phyloP scores from a whole-genome alignment of 2,113 vertebrate species.

The Rhineura floridana region DNA sequence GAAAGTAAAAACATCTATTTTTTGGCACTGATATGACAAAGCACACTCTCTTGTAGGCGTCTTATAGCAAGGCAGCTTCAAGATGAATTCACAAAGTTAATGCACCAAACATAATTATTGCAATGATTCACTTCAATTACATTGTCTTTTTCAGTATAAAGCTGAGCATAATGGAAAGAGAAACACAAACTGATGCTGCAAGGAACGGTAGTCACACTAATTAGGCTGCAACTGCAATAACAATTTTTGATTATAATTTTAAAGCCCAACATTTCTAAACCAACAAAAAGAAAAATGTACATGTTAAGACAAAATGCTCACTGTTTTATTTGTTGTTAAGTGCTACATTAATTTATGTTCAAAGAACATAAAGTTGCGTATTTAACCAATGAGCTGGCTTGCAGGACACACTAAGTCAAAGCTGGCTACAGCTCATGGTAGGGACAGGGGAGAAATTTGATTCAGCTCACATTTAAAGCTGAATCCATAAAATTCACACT shows the following conservation, averaged over 20 bases:
- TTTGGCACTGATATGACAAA: too few relatives aligned
- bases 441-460: too few relatives aligned
- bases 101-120: constrained; percentile 33
- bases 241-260: background rate
- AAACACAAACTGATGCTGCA: background rate
- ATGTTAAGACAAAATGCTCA: constrained; percentile 1
- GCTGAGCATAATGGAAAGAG: constrained; percentile 25
- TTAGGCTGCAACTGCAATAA: background rate
- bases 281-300: background rate
- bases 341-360: background rate
- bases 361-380: background rate
- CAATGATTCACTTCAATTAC: constrained; percentile 34
- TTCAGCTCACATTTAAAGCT: too few relatives aligned
- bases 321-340: background rate
- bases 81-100: constrained; percentile 43
- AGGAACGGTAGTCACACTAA: background rate
- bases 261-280: background rate
- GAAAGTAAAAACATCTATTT: background rate
- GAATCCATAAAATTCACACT: too few relatives aligned
- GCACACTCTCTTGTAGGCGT: background rate
- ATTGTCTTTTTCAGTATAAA: background rate
- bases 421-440: too few relatives aligned
- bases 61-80: constrained; percentile 35
- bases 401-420: too few relatives aligned
- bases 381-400: background rate